Evolutionary conservation across 1,140 invertebrate genomes (phyloP), one percentile per base, ranked within the genome.

Genomic region (Trichomalopsis sarcophagae): DNA sequence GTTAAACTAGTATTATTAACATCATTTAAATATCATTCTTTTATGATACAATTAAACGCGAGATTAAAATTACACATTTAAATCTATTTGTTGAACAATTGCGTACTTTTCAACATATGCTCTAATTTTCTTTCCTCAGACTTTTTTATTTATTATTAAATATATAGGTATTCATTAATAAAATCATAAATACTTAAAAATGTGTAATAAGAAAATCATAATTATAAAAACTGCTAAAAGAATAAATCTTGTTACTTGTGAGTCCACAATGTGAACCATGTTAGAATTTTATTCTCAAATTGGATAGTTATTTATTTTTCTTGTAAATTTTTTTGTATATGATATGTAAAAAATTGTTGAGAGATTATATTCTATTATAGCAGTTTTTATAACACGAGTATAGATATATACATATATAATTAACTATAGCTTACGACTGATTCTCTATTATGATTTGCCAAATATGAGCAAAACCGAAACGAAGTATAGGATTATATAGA

Each of bases 301-400:
- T 71, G 9, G 5, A 7, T 13, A 71, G 68, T 71, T 27, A 71
- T 11, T n/a, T 71, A 71, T 71, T 33, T 30, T 71, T n/a, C n/a
- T 71, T 71, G 27, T 71, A 30, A 7, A 71, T 71, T 71, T 71
- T 69, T 33, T 71, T 71, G 33, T 71, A 71, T 30, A 71, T 36
- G 33, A 30, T 30, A 71, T 11, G 7, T 71, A 30, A 71, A 33
- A 27, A 30, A 33, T 71, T 71, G 68, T 71, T 71, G 27, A 71
- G 21, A 71, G 68, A 71, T n/a, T 68, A 23, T 71, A 71, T 71
- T 71, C 68, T 71, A 71, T 30, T 30, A 30, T 5, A 33, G 30
- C 68, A 71, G 68, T 71, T 71, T 71, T 71, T 71, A 71, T 27
- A 0, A 33, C 4, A 13, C 4, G 55, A 4, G 55, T 62, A 62